phyloP scores from a whole-genome alignment of 2,888 invertebrate species.

The Heliconius sara region DNA sequence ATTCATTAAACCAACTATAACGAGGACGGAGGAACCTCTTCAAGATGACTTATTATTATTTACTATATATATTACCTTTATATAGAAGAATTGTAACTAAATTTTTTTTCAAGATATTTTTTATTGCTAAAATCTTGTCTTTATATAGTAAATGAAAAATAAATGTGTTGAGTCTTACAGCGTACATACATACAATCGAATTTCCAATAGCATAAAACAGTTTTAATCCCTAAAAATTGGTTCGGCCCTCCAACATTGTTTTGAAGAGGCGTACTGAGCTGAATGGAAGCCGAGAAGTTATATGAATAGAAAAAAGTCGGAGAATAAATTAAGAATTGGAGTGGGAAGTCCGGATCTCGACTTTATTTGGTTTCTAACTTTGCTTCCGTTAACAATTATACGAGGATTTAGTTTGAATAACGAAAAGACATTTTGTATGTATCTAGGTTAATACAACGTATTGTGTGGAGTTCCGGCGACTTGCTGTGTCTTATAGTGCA shows the following conservation, averaged over 20 bases:
- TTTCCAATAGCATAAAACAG: slow-evolving; percentile 22
- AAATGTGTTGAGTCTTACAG: neutral
- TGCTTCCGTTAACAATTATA: slow-evolving; percentile 53
- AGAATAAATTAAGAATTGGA: slow-evolving; percentile 49
- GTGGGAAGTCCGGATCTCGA: slow-evolving; percentile 33
- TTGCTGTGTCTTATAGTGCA: neutral
- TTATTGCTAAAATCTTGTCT: neutral
- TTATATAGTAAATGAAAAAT: neutral
- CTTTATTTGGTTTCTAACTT: slow-evolving; percentile 40
- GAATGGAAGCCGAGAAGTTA: slow-evolving; percentile 62
- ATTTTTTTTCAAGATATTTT: neutral
- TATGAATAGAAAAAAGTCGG: slow-evolving; percentile 65
- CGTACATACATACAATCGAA: slow-evolving; percentile 33
- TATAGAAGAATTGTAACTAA: neutral
- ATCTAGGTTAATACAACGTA: slow-evolving; percentile 29
- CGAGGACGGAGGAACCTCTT: neutral
- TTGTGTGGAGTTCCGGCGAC: neutral
- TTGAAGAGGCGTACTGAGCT: slow-evolving; percentile 63
- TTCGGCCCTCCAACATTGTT: slow-evolving; percentile 56
- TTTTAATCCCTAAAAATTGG: slow-evolving; percentile 45
- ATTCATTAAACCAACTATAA: neutral
- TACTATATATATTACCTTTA: neutral
- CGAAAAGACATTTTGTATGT: slow-evolving; percentile 40
- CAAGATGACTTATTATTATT: neutral
- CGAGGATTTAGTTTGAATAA: slow-evolving; percentile 34